These are phyloP conservation scores for Halichoerus grypus DNA, from an alignment of 2,113 vertebrate genomes.

Conservation along the genomic window DNA sequence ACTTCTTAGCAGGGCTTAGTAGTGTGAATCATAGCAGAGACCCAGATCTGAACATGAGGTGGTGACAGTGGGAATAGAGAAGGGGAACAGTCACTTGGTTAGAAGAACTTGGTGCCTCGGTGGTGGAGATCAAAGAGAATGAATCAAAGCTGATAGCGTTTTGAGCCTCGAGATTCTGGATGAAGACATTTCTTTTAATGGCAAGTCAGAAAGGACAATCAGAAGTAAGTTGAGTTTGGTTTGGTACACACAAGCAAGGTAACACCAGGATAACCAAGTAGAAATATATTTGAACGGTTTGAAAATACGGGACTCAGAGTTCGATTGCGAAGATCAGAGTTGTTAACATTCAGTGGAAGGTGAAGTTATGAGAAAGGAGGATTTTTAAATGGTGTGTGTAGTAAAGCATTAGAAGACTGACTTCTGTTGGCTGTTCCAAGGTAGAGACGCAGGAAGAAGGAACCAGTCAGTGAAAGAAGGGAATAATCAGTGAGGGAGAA, in stretches of 20 bases:
- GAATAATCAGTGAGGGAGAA: background rate
- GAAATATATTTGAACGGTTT: background rate
- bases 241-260: background rate
- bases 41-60: background rate
- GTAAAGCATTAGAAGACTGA: background rate
- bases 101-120: background rate
- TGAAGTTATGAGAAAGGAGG: background rate
- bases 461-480: background rate
- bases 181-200: slow-evolving; percentile 3
- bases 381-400: background rate
- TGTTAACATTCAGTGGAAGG: background rate
- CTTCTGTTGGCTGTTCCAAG: background rate
- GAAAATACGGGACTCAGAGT: background rate
- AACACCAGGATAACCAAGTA: background rate
- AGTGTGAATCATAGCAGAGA: background rate
- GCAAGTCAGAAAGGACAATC: background rate
- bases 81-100: too few species aligned
- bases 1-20: background rate
- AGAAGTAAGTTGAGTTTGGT: background rate
- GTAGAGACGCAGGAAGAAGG: background rate
- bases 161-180: background rate
- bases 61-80: background rate
- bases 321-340: background rate
- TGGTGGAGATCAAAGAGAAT: background rate
- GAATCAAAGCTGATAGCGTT: background rate